Evolutionary conservation across 2,113 vertebrate genomes (phyloP).

Genomic region (Silurus glanis): DNA sequence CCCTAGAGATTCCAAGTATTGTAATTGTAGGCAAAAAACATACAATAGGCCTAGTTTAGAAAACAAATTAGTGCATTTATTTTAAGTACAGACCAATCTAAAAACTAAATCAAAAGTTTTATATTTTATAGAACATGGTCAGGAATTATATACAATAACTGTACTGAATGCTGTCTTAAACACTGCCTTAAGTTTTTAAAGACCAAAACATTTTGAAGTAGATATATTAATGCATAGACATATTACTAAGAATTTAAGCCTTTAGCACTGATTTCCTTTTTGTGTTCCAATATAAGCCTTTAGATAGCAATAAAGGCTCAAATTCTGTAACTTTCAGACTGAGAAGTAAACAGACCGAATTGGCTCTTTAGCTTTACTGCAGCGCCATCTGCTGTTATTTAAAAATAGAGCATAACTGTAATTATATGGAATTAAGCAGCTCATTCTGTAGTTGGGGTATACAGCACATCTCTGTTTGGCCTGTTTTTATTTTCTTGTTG

Average conservation of each 20-base stretch:
- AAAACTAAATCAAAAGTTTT: neutral
- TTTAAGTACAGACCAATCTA: neutral
- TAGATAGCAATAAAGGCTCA: neutral
- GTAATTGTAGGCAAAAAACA: neutral
- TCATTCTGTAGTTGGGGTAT: neutral
- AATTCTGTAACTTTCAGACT: conserved; percentile 45
- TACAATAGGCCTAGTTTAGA: neutral
- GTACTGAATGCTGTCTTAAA: neutral
- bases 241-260: neutral
- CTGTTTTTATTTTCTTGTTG: neutral
- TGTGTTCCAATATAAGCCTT: neutral
- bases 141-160: neutral
- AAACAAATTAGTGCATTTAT: neutral
- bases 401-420: neutral
- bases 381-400: neutral
- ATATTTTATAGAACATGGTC: neutral
- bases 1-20: neutral
- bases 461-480: neutral
- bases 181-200: neutral
- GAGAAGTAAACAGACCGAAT: neutral
- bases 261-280: neutral
- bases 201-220: neutral
- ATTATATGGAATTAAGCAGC: neutral
- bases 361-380: neutral
- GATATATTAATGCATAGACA: neutral